Conservation (phyloP, 2,797 vertebrate species). For the Dipus sagitta region DNA sequence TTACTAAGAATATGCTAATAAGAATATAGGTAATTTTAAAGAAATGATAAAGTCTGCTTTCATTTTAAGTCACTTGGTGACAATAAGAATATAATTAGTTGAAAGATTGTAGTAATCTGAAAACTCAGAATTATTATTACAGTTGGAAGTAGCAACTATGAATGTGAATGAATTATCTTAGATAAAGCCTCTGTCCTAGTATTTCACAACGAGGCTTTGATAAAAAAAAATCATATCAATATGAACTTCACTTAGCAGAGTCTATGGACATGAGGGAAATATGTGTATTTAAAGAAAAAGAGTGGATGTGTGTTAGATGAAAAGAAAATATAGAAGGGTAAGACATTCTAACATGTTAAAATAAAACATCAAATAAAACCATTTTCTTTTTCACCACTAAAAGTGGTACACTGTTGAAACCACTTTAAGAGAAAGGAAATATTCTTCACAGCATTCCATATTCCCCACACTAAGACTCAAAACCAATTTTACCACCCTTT, state of each 20-base stretch:
- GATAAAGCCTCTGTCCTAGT: not conserved
- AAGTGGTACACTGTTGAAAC: not conserved
- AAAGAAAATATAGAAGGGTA: not conserved
- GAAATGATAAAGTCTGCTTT: not conserved
- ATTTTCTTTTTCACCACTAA: not conserved
- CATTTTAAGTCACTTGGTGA: not conserved
- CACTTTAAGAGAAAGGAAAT: not conserved
- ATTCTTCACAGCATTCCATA: not conserved
- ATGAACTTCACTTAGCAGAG: not conserved
- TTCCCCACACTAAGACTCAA: not conserved
- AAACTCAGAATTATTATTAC: conserved; percentile 40
- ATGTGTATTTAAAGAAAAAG: not conserved
- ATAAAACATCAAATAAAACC: not conserved
- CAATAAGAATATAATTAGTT: not conserved
- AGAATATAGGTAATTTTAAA: not conserved
- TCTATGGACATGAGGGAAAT: not conserved
- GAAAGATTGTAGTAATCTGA: not conserved
- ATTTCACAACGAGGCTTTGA: not conserved
- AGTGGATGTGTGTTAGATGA: not conserved
- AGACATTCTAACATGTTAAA: not conserved
- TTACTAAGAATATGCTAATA: not conserved
- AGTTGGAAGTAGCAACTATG: not conserved
- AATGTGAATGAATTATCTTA: not conserved
- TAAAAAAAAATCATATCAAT: not conserved
- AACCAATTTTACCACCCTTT: not conserved